These are phyloP conservation scores for Exaiptasia diaphana DNA, from an alignment of 64 coral and sea anemone genomes.

Conservation along the genomic window DNA sequence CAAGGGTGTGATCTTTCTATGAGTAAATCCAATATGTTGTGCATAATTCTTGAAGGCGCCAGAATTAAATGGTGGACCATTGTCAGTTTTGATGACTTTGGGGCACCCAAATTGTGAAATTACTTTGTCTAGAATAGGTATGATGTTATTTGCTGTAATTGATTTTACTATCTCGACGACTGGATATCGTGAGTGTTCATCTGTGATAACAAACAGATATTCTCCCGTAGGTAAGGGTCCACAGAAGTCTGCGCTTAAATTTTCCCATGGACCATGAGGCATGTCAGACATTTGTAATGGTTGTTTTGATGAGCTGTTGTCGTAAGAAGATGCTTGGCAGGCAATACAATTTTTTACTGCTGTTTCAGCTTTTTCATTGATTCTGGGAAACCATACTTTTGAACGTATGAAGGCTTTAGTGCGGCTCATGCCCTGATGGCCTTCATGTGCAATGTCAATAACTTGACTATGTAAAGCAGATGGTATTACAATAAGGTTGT, in stretches of 20 bases:
- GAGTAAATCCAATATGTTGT: constrained; percentile 25
- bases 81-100: constrained; percentile 3
- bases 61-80: constrained; percentile 34
- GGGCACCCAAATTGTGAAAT: constrained; percentile 17
- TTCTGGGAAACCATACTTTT: constrained; percentile 38
- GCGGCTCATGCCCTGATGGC: not conserved
- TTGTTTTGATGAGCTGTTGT: too few species aligned
- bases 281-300: constrained; percentile 18
- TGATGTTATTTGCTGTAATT: not conserved
- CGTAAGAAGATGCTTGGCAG: not conserved
- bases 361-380: constrained; percentile 12
- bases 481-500: constrained; percentile 12
- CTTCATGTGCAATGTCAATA: constrained; percentile 7
- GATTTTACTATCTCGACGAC: constrained; percentile 24
- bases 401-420: constrained; percentile 12
- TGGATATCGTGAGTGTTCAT: constrained; percentile 48
- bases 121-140: constrained; percentile 14
- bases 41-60: not conserved
- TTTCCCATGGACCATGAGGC: constrained; percentile 35
- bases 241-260: constrained; percentile 36
- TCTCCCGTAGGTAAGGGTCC: constrained; percentile 37
- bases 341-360: constrained; percentile 11
- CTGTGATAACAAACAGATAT: constrained; percentile 15
- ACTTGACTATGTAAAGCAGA: not conserved
- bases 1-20: constrained; percentile 15